Conservation (phyloP, 30 jellyfish, hydroid and myxozoan genomes). For the Cassiopea xamachana region DNA sequence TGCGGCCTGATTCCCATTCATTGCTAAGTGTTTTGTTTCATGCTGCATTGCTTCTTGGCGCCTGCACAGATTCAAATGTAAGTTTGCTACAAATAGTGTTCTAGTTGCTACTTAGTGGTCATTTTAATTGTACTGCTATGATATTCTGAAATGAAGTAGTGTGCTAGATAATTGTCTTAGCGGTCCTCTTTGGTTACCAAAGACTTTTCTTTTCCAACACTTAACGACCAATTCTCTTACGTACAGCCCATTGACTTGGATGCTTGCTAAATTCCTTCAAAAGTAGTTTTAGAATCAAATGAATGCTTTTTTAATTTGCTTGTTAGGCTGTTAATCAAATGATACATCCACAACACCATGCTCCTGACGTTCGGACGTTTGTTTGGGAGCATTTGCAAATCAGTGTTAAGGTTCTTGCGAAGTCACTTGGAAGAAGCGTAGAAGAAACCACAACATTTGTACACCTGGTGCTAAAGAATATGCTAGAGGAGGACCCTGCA, state of each 20-base stretch:
- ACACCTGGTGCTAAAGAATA: constrained; percentile 45
- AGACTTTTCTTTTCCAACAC: too few relatives aligned
- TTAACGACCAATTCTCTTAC: too few relatives aligned
- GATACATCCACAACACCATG: constrained; percentile 13
- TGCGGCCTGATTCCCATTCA: constrained; percentile 50
- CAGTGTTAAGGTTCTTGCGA: constrained; percentile 41
- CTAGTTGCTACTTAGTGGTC: too few relatives aligned
- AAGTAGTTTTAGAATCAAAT: too few relatives aligned
- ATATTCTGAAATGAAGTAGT: too few relatives aligned
- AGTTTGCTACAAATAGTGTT: background rate
- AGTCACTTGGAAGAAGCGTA: constrained; percentile 53
- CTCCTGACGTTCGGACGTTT: constrained; percentile 22
- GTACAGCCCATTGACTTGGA: too few relatives aligned
- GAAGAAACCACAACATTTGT: constrained; percentile 54
- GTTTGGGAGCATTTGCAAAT: constrained; percentile 54
- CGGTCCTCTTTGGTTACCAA: too few relatives aligned
- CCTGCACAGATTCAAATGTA: constrained; percentile 18
- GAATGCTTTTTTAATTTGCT: background rate
- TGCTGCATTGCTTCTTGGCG: constrained; percentile 64
- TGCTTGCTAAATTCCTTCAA: too few relatives aligned
- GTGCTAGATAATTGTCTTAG: too few relatives aligned
- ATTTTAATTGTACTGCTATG: too few relatives aligned
- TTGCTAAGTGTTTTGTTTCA: constrained; percentile 58
- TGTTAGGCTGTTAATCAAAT: constrained; percentile 36
- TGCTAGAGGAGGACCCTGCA: background rate